Percentiles rank a stretch among this genome's conserved stretches.
Conservation (phyloP, 2,113 vertebrate species). For the Tupaia chinensis region DNA sequence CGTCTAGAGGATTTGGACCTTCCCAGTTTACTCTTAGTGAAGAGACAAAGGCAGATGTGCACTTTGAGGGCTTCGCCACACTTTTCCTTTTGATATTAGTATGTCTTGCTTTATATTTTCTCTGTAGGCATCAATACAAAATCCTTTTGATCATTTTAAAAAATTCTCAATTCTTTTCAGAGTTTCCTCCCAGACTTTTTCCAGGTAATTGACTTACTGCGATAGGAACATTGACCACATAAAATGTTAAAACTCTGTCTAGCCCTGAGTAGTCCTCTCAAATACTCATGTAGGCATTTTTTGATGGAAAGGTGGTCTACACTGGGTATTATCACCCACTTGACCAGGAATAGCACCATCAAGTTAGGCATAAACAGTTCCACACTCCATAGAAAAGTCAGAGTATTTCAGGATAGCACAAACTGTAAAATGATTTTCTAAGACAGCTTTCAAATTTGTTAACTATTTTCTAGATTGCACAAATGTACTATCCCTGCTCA, state of each 20-base stretch:
- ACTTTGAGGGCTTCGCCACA: slow-evolving; percentile 78
- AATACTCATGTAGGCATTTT: slow-evolving; percentile 96
- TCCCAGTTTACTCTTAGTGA: slow-evolving; percentile 67
- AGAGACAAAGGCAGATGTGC: slow-evolving; percentile 63
- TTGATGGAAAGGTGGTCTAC: slow-evolving; percentile 96
- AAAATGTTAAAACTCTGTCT: slow-evolving; percentile 96
- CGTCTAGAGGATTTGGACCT: not conserved
- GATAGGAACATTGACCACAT: slow-evolving; percentile 98
- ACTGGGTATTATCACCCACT: slow-evolving; percentile 94
- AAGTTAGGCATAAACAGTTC: slow-evolving; percentile 97
- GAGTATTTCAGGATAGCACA: slow-evolving; percentile 93
- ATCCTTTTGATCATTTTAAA: not conserved
- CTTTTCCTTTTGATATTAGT: slow-evolving; percentile 84
- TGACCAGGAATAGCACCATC: slow-evolving; percentile 92
- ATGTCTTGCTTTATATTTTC: slow-evolving; percentile 79
- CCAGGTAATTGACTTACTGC: slow-evolving; percentile 96
- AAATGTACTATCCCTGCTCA: slow-evolving; percentile 95
- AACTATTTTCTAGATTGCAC: slow-evolving; percentile 95
- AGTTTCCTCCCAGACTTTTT: slow-evolving; percentile 91
- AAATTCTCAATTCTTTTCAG: slow-evolving; percentile 78
- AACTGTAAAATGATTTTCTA: slow-evolving; percentile 97
- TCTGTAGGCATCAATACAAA: slow-evolving; percentile 75
- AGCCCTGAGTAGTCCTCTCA: slow-evolving; percentile 93
- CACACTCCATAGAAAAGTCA: slow-evolving; percentile 94
- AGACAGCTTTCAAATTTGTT: slow-evolving; percentile 95